Evolutionary conservation across 2,888 invertebrate species (phyloP), one percentile per base, ranked within the genome.

Genomic region (Lottia scabra): DNA sequence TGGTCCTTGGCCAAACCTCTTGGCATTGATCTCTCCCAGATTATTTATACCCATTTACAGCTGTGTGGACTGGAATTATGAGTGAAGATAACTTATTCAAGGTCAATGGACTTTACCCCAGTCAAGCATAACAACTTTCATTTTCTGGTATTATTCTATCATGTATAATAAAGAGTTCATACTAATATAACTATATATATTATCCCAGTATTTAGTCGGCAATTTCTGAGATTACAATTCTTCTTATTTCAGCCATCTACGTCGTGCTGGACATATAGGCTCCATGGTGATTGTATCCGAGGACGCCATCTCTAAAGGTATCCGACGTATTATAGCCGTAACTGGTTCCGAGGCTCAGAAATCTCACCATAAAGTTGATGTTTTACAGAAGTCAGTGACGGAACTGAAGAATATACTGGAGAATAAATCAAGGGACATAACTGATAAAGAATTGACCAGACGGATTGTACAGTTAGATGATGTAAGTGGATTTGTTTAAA

Each of bases 241-340:
- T 5, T 38, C 10, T 38, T 10, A 8, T 85, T 85, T 1, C 83
- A 93, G 93, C 10, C 99, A 99, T 91, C 92, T 99, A 72, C 93
- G 94, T 83, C 93, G 94, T 82, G 94, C 97, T 26, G 95, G 96
- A 0, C 98, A 99, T 89, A 95, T 98, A 85, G 97, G 97, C 46
- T 94, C 96, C 83, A 96, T 99, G 91, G 95, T 98, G 1, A 98
- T 99, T 85, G 93, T 96, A 4, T 95, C 95, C 83, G 99, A 99
- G 92, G 99, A 99, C 91, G 99, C 99, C 15, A 99, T 99, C 81
- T 97, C 99, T 65, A 99, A 99, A 91, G 99, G 99, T 71, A 96
- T 99, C 81, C 92, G 99, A 74, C 93, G 99, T 87, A 98, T 99
- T 87, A 96, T 99, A 43, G 99, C 98, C 26, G 90, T 99, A 13